A percentile compares a stretch with the other conserved stretches of the same genome.
These are phyloP conservation scores for Hemibates koningsi DNA, from an alignment of 2,113 vertebrate genomes.

Conservation along the genomic window DNA sequence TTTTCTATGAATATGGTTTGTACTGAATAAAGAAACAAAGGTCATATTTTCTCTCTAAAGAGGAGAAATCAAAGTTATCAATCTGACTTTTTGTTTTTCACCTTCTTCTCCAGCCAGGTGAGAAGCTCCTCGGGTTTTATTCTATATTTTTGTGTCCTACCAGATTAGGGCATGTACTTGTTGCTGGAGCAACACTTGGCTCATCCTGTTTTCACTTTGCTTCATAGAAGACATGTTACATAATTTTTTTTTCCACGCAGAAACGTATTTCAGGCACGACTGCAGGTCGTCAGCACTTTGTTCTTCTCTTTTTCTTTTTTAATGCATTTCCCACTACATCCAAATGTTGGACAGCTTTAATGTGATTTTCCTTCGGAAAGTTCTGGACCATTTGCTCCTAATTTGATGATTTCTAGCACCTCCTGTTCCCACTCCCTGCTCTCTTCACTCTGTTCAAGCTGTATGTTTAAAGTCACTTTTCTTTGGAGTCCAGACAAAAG, in stretches of 20 bases:
- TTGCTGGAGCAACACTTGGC: not conserved
- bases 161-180: not conserved
- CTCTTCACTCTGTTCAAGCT: not conserved
- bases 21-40: not conserved
- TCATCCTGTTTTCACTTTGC: not conserved
- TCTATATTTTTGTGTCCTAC: not conserved
- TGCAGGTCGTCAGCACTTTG: not conserved
- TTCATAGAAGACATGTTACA: not conserved
- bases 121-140: not conserved
- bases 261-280: conserved; percentile 28
- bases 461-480: not conserved
- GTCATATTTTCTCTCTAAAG: not conserved
- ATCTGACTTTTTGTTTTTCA: not conserved
- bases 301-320: not conserved
- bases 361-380: conserved; percentile 20
- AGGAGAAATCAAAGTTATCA: not conserved
- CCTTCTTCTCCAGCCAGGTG: not conserved
- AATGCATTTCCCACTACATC: not conserved
- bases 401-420: conserved; percentile 20
- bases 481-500: not conserved
- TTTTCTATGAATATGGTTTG: not conserved
- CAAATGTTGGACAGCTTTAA: conserved; percentile 5
- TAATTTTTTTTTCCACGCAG: not conserved
- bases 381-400: conserved; percentile 40
- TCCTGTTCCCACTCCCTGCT: not conserved